Percentiles rank a stretch among this genome's conserved stretches.
These are phyloP conservation scores for Leptopilina boulardi DNA, from an alignment of 1,140 invertebrate genomes.

Conservation along the genomic window DNA sequence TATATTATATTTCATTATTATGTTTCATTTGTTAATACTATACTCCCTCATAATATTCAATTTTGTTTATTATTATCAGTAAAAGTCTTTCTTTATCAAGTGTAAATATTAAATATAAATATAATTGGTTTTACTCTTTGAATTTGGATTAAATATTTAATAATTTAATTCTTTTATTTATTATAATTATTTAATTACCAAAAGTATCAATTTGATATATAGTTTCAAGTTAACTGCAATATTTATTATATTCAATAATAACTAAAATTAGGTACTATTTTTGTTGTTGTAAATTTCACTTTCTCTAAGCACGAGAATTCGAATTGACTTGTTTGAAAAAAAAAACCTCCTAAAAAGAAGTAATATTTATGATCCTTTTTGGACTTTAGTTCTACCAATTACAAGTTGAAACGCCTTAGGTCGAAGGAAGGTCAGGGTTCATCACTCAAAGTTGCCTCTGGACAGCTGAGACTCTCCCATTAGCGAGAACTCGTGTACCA, in stretches of 20 bases:
- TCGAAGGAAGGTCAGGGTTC: conserved; percentile 56
- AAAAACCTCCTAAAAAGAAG: background rate
- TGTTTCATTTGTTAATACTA: background rate
- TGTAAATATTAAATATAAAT: too few species aligned
- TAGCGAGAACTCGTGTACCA: conserved; percentile 53
- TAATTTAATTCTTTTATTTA: too few species aligned
- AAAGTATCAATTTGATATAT: too few species aligned
- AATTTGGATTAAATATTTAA: too few species aligned
- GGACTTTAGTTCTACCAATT: conserved; percentile 10
- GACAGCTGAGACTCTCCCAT: conserved; percentile 59
- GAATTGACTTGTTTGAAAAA: background rate
- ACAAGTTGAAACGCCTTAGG: conserved; percentile 14
- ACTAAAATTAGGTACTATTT: too few species aligned
- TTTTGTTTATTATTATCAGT: too few species aligned
- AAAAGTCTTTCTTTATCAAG: too few species aligned
- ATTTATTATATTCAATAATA: too few species aligned
- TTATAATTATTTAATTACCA: too few species aligned
- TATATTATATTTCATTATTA: background rate
- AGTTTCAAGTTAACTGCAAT: too few species aligned
- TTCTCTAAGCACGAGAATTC: background rate
- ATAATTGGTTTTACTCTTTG: too few species aligned
- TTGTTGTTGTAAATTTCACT: background rate
- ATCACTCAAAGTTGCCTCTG: conserved; percentile 53
- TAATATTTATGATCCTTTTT: background rate
- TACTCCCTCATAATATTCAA: background rate